A percentile compares a stretch with the other conserved stretches of the same genome.
Evolutionary conservation across 2,888 invertebrate species (phyloP).

Genomic region (Epinotia ramella): DNA sequence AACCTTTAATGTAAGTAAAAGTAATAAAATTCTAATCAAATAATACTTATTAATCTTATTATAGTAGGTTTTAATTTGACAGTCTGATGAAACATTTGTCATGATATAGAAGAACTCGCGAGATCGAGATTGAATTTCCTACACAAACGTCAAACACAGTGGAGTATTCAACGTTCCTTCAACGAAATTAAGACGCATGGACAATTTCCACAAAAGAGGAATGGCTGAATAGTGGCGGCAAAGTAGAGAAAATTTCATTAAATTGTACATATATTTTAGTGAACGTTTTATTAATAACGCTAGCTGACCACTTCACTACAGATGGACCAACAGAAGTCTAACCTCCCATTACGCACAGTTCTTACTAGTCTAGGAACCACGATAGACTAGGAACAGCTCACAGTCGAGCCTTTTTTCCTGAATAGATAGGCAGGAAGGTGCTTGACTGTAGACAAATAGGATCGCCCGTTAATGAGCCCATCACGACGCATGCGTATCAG

Average conservation of each 20-base stretch:
- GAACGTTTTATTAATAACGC: neutral
- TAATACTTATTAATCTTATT: too few relatives aligned
- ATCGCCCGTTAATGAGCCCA: constrained; percentile 29
- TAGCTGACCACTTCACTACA: neutral
- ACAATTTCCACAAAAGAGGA: too few relatives aligned
- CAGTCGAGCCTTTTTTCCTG: neutral
- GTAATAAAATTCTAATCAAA: too few relatives aligned
- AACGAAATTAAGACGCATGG: too few relatives aligned
- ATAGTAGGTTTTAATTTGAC: too few relatives aligned
- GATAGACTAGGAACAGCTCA: neutral
- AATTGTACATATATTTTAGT: neutral
- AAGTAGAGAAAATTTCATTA: neutral
- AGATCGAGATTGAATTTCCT: too few relatives aligned
- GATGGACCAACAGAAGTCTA: neutral
- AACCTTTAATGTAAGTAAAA: too few relatives aligned
- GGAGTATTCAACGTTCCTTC: too few relatives aligned
- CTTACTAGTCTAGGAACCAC: neutral
- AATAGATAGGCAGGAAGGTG: neutral
- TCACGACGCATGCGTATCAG: constrained; percentile 39
- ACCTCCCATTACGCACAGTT: neutral
- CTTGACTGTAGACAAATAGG: constrained; percentile 17
- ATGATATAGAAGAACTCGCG: too few relatives aligned
- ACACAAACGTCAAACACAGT: too few relatives aligned
- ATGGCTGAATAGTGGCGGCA: too few relatives aligned
- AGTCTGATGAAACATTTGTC: too few relatives aligned